Base-by-base conservation (phyloP, 2,888 invertebrate genomes). In the Prosapia bicincta region DNA sequence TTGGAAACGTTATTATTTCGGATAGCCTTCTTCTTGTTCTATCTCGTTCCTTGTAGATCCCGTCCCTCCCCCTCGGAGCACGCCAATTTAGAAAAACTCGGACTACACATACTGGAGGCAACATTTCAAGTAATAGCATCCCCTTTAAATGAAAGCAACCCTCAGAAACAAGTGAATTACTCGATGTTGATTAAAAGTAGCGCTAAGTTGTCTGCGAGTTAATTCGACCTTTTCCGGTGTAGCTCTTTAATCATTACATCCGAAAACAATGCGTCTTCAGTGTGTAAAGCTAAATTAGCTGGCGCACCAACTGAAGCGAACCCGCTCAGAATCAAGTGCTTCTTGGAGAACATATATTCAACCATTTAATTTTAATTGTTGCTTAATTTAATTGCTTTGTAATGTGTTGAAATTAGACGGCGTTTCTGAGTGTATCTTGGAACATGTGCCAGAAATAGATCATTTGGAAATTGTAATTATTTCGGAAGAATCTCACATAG, bases 1-100 rank as follows among this genome's bases (percentile, higher is more conserved):
- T 75, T 66, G 24, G 75, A 75, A 71, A 75, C 75, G 75, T 75
- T 75, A 75, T 75, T 75, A 75, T 75, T 75, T 75, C 71, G 71
- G 70, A 66, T 75, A 66, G 65, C 66, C 75, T 38, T 76, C 73
- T 38, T 38, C 38, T 38, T 38, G 38, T 38, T 38, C 38, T 38
- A n/a, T 70, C 67, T 70, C 67, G 43, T 68, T 24, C 67, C 67
- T 30, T 30, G 28, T 71, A 69, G 24, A 71, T 71, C 54, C 74
- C n/a, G 28, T 74, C 26, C 74, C 69, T 69, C 69, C 69, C 69
- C 69, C 28, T 30, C 38, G 67, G 75, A 75, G 71, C 32, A 75
- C 66, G 71, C 67, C 70, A 75, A 75, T 75, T 75, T 75, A 74
- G 74, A 69, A 69, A 74, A 74, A 74, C 69, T 74, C 32, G 74